These are phyloP conservation scores for Syrmaticus mikado DNA, from an alignment of 2,113 vertebrate genomes.

Conservation along the genomic window DNA sequence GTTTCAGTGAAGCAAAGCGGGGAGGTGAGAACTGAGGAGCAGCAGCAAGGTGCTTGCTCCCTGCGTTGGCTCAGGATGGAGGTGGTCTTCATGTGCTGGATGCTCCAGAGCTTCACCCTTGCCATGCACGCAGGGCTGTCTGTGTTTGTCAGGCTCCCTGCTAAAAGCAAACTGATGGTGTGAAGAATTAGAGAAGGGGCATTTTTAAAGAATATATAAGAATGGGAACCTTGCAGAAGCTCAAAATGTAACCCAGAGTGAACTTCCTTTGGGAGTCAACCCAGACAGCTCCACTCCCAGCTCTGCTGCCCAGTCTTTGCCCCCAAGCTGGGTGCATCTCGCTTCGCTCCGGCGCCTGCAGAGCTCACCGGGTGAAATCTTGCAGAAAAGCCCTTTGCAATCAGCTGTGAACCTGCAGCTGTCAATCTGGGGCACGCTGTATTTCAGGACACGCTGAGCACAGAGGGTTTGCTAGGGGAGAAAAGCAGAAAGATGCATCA, in stretches of 20 bases:
- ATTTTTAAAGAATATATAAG: neutral
- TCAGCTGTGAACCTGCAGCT: neutral
- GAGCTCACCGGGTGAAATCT: neutral
- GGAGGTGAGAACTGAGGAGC: neutral
- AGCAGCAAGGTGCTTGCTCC: neutral
- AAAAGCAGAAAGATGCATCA: neutral
- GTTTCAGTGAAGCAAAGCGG: neutral
- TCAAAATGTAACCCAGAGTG: neutral
- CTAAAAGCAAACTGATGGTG: accelerated
- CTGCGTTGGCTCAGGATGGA: neutral
- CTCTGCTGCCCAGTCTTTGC: neutral
- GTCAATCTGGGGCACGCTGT: neutral
- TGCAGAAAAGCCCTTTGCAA: neutral
- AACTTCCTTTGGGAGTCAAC: neutral
- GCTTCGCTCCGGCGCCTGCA: neutral
- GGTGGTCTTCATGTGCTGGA: neutral
- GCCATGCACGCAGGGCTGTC: neutral
- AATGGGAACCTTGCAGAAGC: neutral
- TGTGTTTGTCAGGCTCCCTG: neutral
- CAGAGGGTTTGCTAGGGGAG: neutral
- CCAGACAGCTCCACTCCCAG: neutral
- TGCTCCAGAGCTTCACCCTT: neutral
- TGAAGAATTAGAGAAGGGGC: neutral
- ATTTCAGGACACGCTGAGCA: neutral
- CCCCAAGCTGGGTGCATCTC: neutral